Evolutionary conservation across 1,140 invertebrate species (phyloP).

Genomic region (Scaptomyza hsui): DNA sequence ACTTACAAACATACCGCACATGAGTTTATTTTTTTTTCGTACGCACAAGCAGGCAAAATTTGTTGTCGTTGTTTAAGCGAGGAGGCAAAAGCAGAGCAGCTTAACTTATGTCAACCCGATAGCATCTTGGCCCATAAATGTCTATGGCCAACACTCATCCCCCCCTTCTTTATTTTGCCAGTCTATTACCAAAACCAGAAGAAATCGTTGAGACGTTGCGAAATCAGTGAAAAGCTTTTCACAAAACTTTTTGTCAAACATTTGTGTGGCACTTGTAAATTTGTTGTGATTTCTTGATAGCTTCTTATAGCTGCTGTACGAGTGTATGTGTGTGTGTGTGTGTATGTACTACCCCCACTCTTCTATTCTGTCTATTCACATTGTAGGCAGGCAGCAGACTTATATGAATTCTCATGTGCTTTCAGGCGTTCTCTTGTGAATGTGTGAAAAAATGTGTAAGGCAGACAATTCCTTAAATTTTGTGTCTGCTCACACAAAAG

Average conservation of each 20-base stretch:
- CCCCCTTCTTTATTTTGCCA: constrained; percentile 5
- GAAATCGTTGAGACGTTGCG: constrained; percentile 79
- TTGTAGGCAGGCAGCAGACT: constrained; percentile 55
- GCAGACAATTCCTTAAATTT: constrained; percentile 37
- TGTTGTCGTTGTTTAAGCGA: constrained; percentile 65
- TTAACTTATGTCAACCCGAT: constrained; percentile 82
- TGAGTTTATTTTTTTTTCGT: constrained; percentile 38
- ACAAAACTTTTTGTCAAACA: constrained; percentile 81
- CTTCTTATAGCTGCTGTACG: constrained; percentile 65
- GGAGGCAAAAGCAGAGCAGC: constrained; percentile 78
- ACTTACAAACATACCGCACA: constrained; percentile 14
- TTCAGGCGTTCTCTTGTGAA: constrained; percentile 56
- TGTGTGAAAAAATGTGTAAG: constrained; percentile 64
- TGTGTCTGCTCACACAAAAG: constrained; percentile 46
- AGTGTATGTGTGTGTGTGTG: neutral
- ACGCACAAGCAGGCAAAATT: constrained; percentile 17
- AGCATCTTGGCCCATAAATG: constrained; percentile 78
- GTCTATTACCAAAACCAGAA: constrained; percentile 43
- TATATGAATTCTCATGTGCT: constrained; percentile 78
- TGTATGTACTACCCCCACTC: neutral
- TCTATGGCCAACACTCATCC: constrained; percentile 53
- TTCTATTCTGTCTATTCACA: constrained; percentile 1
- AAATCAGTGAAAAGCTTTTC: constrained; percentile 81
- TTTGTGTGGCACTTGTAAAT: constrained; percentile 83
- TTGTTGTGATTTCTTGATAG: constrained; percentile 83